Evolutionary conservation across 2,797 vertebrate species (phyloP).

Genomic region (Spinibarbus caldwelli): DNA sequence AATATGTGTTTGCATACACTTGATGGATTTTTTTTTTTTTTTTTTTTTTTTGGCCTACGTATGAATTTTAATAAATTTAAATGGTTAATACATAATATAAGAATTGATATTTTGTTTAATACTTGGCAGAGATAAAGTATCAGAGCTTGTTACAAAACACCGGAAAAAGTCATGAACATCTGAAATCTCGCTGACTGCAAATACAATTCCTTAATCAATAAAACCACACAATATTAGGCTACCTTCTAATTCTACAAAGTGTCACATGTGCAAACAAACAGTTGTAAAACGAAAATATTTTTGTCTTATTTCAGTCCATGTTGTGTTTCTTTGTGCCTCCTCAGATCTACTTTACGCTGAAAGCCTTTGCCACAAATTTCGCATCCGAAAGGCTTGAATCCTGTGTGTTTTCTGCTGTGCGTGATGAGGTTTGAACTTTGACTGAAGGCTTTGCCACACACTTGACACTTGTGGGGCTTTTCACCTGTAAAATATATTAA

Average conservation of each 20-base stretch:
- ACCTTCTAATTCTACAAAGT: slow-evolving; percentile 35
- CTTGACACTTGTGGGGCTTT: slow-evolving; percentile 98
- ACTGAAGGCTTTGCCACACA: slow-evolving; percentile 98
- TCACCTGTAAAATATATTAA: slow-evolving; percentile 81
- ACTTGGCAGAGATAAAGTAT: neutral
- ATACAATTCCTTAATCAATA: slow-evolving; percentile 19
- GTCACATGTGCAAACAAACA: slow-evolving; percentile 39
- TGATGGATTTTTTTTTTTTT: too few species aligned
- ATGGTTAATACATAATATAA: neutral
- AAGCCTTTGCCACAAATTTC: slow-evolving; percentile 96
- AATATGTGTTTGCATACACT: too few species aligned
- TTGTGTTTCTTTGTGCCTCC: slow-evolving; percentile 95
- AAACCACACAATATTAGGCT: slow-evolving; percentile 8
- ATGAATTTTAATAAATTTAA: neutral
- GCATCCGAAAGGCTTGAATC: slow-evolving; percentile 97
- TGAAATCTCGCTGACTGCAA: neutral
- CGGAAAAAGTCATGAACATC: neutral
- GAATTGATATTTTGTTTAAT: neutral
- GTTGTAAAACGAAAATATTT: neutral
- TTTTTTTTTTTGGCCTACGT: too few species aligned
- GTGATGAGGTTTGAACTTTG: slow-evolving; percentile 99
- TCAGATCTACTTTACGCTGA: slow-evolving; percentile 95
- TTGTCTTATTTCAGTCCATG: slow-evolving; percentile 87
- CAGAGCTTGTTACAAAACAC: slow-evolving; percentile 24
- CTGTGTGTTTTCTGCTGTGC: slow-evolving; percentile 97